Evolutionary conservation across 2,113 vertebrate species (phyloP).

Genomic region (Penelope pileata): DNA sequence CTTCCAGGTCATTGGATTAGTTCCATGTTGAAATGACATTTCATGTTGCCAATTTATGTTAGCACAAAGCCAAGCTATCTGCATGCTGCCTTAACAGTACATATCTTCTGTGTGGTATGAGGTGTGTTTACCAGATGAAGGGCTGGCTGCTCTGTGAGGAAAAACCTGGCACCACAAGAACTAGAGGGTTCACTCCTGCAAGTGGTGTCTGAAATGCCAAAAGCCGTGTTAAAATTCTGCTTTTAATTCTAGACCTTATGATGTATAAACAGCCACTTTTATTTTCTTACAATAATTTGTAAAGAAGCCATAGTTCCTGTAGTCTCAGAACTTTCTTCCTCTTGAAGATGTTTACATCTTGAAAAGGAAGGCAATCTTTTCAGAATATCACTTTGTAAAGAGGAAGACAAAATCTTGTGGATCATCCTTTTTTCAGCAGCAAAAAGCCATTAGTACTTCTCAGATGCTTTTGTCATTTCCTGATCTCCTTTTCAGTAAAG

Average conservation of each 20-base stretch:
- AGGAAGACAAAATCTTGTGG: neutral
- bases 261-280: neutral
- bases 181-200: neutral
- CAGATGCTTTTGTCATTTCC: neutral
- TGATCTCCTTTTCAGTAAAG: neutral
- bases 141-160: neutral
- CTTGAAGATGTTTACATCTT: neutral
- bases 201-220: neutral
- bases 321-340: neutral
- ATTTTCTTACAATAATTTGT: neutral
- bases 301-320: neutral
- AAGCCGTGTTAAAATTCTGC: neutral
- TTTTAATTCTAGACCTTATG: neutral
- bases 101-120: neutral
- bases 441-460: neutral
- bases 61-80: neutral
- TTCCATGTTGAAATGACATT: neutral
- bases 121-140: neutral
- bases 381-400: neutral
- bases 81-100: neutral
- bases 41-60: neutral
- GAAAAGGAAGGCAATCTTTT: neutral
- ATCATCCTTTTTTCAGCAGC: neutral
- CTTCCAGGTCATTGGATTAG: neutral
- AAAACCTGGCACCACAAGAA: neutral